A percentile compares a stretch with the other conserved stretches of the same genome.
phyloP scores from a whole-genome alignment of 1,140 invertebrate species.

The Aphaenogaster ashmeadi region DNA sequence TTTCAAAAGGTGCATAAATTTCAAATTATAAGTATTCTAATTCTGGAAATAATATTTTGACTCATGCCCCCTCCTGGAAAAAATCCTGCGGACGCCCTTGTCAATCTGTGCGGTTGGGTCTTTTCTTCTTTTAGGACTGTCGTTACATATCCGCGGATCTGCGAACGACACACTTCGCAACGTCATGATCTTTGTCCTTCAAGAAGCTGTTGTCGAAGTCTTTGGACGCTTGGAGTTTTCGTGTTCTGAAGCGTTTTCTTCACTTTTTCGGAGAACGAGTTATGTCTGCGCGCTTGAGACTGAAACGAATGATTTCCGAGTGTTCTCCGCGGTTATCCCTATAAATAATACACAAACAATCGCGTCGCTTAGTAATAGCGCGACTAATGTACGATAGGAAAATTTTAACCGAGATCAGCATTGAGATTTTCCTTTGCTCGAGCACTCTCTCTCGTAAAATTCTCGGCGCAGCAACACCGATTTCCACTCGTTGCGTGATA shows the following conservation, averaged over 20 bases:
- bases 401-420: not conserved
- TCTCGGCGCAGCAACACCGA: not conserved
- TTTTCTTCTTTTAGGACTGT: not conserved
- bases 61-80: too few relatives aligned
- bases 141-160: not conserved
- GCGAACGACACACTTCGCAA: not conserved
- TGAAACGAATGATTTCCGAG: not conserved
- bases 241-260: not conserved
- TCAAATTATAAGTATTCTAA: too few relatives aligned
- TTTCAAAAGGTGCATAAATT: too few relatives aligned
- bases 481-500: conserved; percentile 36
- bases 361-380: not conserved
- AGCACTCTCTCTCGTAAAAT: not conserved
- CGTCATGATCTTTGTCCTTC: not conserved
- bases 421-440: not conserved
- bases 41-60: too few relatives aligned
- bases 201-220: not conserved
- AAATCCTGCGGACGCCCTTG: too few relatives aligned
- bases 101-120: not conserved
- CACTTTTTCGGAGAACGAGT: not conserved
- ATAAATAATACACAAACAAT: not conserved
- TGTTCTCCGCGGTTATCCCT: not conserved
- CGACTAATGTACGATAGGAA: not conserved
- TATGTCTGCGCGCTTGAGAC: not conserved
- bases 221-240: not conserved